Base-by-base conservation (phyloP, 1,140 invertebrate genomes). In the Galendromus occidentalis region DNA sequence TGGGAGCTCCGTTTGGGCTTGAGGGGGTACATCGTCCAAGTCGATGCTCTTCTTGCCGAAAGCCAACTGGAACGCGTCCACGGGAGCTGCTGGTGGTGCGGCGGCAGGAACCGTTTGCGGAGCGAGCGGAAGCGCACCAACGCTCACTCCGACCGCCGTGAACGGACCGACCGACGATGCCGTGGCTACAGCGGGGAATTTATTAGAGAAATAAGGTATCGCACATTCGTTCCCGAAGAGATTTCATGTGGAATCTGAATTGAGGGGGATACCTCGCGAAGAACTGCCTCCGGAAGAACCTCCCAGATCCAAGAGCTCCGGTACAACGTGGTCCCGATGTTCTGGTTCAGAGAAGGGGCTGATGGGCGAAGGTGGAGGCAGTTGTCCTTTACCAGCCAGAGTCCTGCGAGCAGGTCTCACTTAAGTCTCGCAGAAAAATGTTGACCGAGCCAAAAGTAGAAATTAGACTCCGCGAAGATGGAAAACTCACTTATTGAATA, bases 41-140 rank as follows among this genome's bases (percentile, higher is more conserved):
- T 59, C 51, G 20, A 59, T 59, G 51, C 51, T 59, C 22, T 59
- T 59, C 22, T 59, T 59, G 51, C 51, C 51, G 51, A 59, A 59
- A 25, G 51, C 51, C 51, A 59, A 33, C 51, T 59, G 51, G 22
- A 59, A 59, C 51, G 51, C 51, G 51, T 59, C 51, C 51, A 59
- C 51, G 51, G 51, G 51, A 20, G 22, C 51, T 29, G 51, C 14
- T 12, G 51, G 17, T 4, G 51, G 51, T 4, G 25, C 14, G 9
- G 33, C 33, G 4, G 45, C 28, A 9, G 33, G 33, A 4, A 39
- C 33, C 9, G 33, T 9, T 14, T 25, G 14, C 1, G 51, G 51
- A 25, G 51, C 51, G 14, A 59, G 22, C 25, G 51, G 51, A 4
- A 25, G 22, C 17, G 14, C 22, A 6, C 51, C 51, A 9, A 39